Evolutionary conservation across 2,113 vertebrate species (phyloP).

Genomic region (Ochotona princeps): DNA sequence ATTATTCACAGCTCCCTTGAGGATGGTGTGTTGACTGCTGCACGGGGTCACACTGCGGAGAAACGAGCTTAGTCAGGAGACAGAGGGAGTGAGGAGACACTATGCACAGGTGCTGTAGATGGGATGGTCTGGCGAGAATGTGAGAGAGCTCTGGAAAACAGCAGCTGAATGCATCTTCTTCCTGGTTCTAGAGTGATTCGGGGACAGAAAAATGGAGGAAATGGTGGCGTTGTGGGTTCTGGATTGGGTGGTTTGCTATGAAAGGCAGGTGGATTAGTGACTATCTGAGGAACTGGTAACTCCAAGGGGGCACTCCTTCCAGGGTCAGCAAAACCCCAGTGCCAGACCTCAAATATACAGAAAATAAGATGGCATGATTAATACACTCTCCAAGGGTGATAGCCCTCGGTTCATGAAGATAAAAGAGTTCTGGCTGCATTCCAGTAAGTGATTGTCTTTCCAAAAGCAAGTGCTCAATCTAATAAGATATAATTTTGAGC

Average conservation of each 20-base stretch:
- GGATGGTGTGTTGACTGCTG: rapidly evolving
- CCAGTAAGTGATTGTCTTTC: neutral
- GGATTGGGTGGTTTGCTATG: neutral
- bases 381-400: neutral
- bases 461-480: neutral
- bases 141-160: no score
- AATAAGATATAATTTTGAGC: neutral
- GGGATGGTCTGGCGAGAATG: no score
- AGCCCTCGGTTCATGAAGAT: neutral
- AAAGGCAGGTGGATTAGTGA: neutral
- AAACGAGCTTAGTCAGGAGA: neutral
- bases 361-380: neutral
- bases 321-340: neutral
- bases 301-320: neutral
- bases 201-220: neutral
- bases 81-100: neutral
- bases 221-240: no score
- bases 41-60: neutral
- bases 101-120: neutral
- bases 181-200: no score
- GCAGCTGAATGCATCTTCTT: neutral
- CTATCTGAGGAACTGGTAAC: neutral
- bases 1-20: neutral
- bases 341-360: neutral
- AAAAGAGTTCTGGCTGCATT: neutral